phyloP scores from a whole-genome alignment of 1,140 invertebrate genomes.

The Drosophila grimshawi region DNA sequence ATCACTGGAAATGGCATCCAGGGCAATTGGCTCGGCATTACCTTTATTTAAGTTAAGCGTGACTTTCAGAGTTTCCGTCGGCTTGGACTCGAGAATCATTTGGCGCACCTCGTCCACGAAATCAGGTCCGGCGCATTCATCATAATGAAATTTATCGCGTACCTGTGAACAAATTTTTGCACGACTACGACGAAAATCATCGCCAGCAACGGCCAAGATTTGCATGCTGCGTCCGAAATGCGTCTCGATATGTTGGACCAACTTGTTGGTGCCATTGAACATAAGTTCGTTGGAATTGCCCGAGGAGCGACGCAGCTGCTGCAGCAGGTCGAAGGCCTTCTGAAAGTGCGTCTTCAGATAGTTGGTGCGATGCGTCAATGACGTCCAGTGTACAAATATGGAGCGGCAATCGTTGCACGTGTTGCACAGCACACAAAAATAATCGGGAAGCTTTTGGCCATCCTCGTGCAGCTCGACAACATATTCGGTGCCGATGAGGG shows the following conservation, averaged over 20 bases:
- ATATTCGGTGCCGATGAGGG: constrained; percentile 89
- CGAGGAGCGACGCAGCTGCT: constrained; percentile 36
- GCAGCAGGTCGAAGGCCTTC: constrained; percentile 53
- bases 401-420: constrained; percentile 91
- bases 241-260: constrained; percentile 62
- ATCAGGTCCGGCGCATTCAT: constrained; percentile 79
- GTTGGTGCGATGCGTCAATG: constrained; percentile 89
- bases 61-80: constrained; percentile 1
- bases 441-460: constrained; percentile 87
- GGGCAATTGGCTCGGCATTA: constrained; percentile 37
- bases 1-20: constrained; percentile 82
- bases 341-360: constrained; percentile 85
- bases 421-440: constrained; percentile 90
- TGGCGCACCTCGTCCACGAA: constrained; percentile 58
- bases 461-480: constrained; percentile 88
- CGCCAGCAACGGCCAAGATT: constrained; percentile 24
- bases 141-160: constrained; percentile 82
- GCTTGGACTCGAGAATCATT: constrained; percentile 21
- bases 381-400: constrained; percentile 90
- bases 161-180: constrained; percentile 84
- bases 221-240: constrained; percentile 54
- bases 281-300: constrained; percentile 21
- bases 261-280: constrained; percentile 27
- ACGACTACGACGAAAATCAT: constrained; percentile 65
- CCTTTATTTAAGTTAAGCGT: constrained; percentile 17